Conservation (phyloP, 2,113 vertebrate genomes). For the Rhadina sibilatrix region DNA sequence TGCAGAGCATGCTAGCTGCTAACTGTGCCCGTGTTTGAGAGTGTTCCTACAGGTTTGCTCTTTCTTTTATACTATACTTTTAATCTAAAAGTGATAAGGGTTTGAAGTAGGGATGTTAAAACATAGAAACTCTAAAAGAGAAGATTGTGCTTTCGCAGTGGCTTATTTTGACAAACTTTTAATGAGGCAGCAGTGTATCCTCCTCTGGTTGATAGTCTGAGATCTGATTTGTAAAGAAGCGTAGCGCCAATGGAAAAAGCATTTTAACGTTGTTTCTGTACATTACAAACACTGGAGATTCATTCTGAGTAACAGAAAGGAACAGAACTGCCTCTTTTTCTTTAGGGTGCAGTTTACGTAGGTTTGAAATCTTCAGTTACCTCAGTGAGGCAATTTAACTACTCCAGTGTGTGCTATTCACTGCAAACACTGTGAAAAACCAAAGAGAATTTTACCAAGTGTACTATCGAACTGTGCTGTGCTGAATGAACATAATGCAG, state of each 20-base stretch:
- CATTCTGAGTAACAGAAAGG: neutral
- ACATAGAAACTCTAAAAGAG: neutral
- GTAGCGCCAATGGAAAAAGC: accelerated
- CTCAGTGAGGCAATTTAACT: neutral
- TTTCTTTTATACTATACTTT: neutral
- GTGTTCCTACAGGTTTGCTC: slow-evolving; percentile 42
- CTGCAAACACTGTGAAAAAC: neutral
- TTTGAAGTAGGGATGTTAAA: neutral
- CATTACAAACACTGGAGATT: neutral
- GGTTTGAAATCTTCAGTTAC: neutral
- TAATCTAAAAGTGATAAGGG: neutral
- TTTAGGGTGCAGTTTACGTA: neutral
- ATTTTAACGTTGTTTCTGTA: neutral
- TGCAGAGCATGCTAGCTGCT: neutral
- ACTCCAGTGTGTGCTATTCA: neutral
- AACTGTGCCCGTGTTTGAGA: neutral
- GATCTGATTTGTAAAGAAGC: neutral
- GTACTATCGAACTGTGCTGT: neutral
- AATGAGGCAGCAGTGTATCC: neutral
- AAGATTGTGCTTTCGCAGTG: neutral
- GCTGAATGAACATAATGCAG: neutral
- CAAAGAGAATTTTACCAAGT: neutral
- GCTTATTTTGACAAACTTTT: neutral
- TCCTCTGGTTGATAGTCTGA: neutral
- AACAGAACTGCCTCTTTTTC: neutral